A percentile compares a stretch with the other conserved stretches of the same genome.
Conservation (phyloP, 2,888 invertebrate genomes). For the Alviniconcha strummeri region DNA sequence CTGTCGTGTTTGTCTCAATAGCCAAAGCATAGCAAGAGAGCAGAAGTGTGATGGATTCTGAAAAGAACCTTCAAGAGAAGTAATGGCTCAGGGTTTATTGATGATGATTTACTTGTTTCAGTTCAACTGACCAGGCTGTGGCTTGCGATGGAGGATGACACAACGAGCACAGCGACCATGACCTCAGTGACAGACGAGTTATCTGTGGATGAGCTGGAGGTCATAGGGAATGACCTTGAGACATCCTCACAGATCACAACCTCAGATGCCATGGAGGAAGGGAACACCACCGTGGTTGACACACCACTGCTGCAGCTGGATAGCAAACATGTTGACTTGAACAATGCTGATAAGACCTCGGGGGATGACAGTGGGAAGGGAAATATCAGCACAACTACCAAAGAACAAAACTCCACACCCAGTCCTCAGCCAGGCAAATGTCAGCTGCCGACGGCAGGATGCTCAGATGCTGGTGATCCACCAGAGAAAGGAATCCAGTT, state of each 20-base stretch:
- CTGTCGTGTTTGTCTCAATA: too few species aligned
- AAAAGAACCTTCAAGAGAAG: too few species aligned
- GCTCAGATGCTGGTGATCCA: too few species aligned
- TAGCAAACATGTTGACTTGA: background rate
- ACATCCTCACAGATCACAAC: slow-evolving; percentile 20
- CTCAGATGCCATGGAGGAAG: slow-evolving; percentile 1
- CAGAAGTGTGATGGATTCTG: too few species aligned
- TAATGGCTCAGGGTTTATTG: too few species aligned
- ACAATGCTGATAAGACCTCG: background rate
- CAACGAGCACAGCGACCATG: slow-evolving; percentile 25
- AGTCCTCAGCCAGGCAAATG: too few species aligned
- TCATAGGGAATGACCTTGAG: slow-evolving; percentile 16
- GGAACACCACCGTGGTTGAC: background rate
- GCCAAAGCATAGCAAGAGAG: too few species aligned
- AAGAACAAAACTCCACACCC: background rate
- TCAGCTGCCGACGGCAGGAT: background rate
- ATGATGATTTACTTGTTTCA: background rate
- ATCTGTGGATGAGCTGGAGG: slow-evolving; percentile 14
- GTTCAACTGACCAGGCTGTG: background rate
- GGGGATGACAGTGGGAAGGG: background rate
- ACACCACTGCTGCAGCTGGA: background rate
- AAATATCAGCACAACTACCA: background rate
- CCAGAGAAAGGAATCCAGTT: background rate
- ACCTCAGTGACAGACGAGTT: slow-evolving; percentile 30
- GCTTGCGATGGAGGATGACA: slow-evolving; percentile 24